Evolutionary conservation across 2,113 vertebrate species (phyloP).

Genomic region (Sander lucioperca): DNA sequence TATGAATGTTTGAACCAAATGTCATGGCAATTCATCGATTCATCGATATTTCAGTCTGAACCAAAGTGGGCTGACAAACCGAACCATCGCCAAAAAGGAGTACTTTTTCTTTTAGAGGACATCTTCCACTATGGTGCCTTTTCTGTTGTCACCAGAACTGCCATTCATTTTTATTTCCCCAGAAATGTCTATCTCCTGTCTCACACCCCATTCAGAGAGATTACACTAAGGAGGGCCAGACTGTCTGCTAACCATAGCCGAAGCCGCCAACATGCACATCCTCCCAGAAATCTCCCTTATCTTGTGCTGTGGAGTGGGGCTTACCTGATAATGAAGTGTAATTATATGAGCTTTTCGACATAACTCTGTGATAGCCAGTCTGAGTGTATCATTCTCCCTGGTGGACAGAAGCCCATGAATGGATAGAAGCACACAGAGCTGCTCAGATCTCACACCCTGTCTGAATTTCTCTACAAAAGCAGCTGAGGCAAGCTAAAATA

Average conservation of each 20-base stretch:
- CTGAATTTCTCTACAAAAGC: constrained; percentile 38
- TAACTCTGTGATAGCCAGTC: constrained; percentile 72
- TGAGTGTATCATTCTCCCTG: constrained; percentile 79
- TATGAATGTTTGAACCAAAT: background rate
- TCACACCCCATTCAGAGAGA: constrained; percentile 54
- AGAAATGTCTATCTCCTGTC: constrained; percentile 39
- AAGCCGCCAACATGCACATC: constrained; percentile 65
- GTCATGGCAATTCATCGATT: background rate
- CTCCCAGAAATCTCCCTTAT: constrained; percentile 74
- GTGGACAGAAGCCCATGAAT: constrained; percentile 68
- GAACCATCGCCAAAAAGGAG: background rate
- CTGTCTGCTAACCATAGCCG: constrained; percentile 51
- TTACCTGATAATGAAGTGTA: constrained; percentile 78
- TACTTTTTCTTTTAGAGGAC: background rate
- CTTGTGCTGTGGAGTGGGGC: constrained; percentile 68
- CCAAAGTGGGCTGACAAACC: background rate
- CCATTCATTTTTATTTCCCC: background rate
- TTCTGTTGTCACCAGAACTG: constrained; percentile 7
- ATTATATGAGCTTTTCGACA: constrained; percentile 79
- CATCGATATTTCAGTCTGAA: background rate
- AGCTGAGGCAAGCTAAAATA: constrained; percentile 29
- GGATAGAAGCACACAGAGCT: constrained; percentile 35
- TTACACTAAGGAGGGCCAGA: constrained; percentile 54
- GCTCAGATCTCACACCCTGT: constrained; percentile 53
- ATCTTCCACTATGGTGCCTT: background rate